Base-by-base conservation (phyloP, 2,888 invertebrate genomes). In the Prosapia bicincta region DNA sequence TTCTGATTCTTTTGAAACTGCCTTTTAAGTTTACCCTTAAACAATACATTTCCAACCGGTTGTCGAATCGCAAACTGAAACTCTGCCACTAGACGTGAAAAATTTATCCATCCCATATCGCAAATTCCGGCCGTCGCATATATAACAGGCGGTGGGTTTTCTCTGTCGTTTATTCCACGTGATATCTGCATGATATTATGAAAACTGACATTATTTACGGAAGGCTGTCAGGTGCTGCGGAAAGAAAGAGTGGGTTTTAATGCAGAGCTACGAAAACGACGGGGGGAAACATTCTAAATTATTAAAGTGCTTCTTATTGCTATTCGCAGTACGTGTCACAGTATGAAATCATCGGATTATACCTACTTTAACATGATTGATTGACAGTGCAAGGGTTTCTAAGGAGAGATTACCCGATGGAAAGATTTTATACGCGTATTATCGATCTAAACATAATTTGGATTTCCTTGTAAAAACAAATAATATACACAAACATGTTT, bases 131-230 rank as follows among this genome's bases (percentile, higher is more conserved):
- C 54, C 20, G 54, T 54, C 54, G 20, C 54, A 54, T 54, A 54
- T 54, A 54, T 54, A 54, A 54, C 54, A 54, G 54, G 54, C 54
- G 54, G 1, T 54, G 54, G 38, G 54, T 54, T 54, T 54, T 20
- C 20, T n/a, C 54, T 20, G 54, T 54, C 54, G 54, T 54, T 54
- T 54, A 54, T 54, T 54, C 54, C 20, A 20, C 54, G 13, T 7
- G 54, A 54, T 54, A 54, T 54, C 54, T 54, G 54, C 54, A 54
- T 54, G 54, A 54, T 54, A 54, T 54, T 54, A 54, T 54, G 54
- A 54, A 54, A 54, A 54, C 54, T 54, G 54, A 54, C 54, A 54
- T 54, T 54, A 54, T 54, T 54, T 54, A 54, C n/a, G 54, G 54
- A 54, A 54, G 20, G 54, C 54, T 54, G 54, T 54, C 54, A 54